These are phyloP conservation scores for Pyxicephalus adspersus DNA, from an alignment of 2,113 vertebrate genomes.

Conservation along the genomic window DNA sequence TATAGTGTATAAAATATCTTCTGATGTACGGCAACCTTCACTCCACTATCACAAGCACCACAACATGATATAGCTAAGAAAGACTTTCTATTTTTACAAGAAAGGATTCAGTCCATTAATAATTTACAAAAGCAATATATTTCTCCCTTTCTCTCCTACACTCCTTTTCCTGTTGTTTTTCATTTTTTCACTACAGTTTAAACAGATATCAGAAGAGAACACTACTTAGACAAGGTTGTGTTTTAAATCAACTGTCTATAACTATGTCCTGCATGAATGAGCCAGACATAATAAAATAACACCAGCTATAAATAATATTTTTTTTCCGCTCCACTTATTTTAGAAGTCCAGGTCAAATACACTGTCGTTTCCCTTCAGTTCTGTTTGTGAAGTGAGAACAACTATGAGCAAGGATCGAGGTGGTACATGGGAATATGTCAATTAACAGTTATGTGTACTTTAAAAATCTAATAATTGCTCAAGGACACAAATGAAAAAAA, in stretches of 20 bases:
- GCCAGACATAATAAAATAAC: slow-evolving; percentile 49
- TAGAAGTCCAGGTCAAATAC: slow-evolving; percentile 48
- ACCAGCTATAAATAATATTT: slow-evolving; percentile 50
- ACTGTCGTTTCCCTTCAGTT: slow-evolving; percentile 33
- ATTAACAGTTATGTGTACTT: background rate
- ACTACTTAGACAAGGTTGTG: slow-evolving; percentile 2
- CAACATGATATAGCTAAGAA: no score
- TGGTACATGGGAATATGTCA: background rate
- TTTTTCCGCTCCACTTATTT: slow-evolving; percentile 32
- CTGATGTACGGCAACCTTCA: no score
- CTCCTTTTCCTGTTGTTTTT: background rate
- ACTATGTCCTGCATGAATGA: slow-evolving; percentile 31
- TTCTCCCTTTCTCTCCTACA: background rate
- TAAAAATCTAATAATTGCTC: background rate
- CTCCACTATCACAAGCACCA: no score
- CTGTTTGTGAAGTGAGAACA: slow-evolving; percentile 11
- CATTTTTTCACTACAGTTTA: background rate
- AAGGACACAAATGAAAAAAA: background rate
- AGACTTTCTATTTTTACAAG: no score
- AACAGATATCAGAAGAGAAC: slow-evolving; percentile 13
- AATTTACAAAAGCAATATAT: background rate
- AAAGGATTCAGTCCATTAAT: no score
- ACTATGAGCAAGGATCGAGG: background rate
- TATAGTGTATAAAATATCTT: no score
- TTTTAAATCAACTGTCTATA: slow-evolving; percentile 38